Evolutionary conservation across 2,888 invertebrate species (phyloP), one percentile per base, ranked within the genome.

Genomic region (Amphipoea lucens): DNA sequence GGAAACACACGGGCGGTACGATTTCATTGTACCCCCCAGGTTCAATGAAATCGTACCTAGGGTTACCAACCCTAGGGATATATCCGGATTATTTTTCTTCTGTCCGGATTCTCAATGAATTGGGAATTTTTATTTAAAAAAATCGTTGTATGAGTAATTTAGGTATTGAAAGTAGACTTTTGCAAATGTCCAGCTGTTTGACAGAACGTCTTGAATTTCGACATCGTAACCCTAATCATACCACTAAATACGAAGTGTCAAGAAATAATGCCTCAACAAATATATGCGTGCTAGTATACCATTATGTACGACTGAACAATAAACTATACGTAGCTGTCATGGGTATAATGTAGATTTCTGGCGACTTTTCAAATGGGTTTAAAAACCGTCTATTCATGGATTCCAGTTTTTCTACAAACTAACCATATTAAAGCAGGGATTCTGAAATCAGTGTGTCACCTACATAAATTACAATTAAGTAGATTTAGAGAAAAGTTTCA

Each of bases 281-380:
- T 65, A 29, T 66, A 57, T 75, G 82, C 76, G 85, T 85, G 72
- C 29, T 63, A 76, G 29, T 66, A 40, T 11, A 72, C n/a, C 67
- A 79, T 82, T 83, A 72, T 48, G 78, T 20, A 20, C 54, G 57
- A 62, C 60, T 54, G 69, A 70, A 70, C 69, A 54, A 69, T 73
- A 60, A 84, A 84, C 36, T 70, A 62, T n/a, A 36, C 7, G 7
- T 63, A 54, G 20, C 63, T n/a, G 60, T 74, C 85, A 60, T 29
- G 80, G 73, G 84, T 74, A n/a, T 80, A 70, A 82, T 57, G 62
- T 80, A 84, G 62, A 84, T 84, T 74, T 81, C 79, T 62, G 67
- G 67, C 54, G 36, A 68, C 29, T 83, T 71, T 81, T 67, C 29
- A 78, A 79, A 84, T 78, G 23, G 45, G 29, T 66, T 70, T 70